Evolutionary conservation across 1,140 invertebrate species (phyloP).

Genomic region (Patella vulgata): DNA sequence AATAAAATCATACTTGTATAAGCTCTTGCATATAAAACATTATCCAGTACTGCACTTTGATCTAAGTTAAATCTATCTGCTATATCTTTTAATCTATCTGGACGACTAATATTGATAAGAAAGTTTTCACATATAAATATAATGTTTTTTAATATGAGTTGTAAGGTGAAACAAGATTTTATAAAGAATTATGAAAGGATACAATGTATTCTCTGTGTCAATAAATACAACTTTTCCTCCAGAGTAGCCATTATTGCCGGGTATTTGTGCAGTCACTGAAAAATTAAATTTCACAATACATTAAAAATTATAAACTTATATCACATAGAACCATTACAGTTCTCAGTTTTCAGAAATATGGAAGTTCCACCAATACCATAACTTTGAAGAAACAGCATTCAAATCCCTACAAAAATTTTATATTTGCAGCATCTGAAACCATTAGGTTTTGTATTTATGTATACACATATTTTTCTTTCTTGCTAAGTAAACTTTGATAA

Average conservation of each 20-base stretch:
- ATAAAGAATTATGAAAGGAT: slow-evolving; percentile 62
- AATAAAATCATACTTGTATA: slow-evolving; percentile 82
- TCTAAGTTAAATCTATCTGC: slow-evolving; percentile 83
- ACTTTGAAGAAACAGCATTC: too few relatives aligned
- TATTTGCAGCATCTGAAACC: too few relatives aligned
- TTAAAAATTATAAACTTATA: too few relatives aligned
- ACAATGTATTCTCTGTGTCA: slow-evolving; percentile 86
- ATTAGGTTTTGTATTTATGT: too few relatives aligned
- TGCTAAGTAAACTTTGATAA: too few relatives aligned
- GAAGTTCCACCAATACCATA: too few relatives aligned
- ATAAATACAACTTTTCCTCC: slow-evolving; percentile 84
- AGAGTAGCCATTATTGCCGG: slow-evolving; percentile 74
- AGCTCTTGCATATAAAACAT: slow-evolving; percentile 82
- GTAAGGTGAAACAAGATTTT: not conserved
- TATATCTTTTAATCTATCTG: slow-evolving; percentile 78
- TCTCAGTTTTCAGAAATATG: too few relatives aligned
- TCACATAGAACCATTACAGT: too few relatives aligned
- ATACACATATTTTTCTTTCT: too few relatives aligned
- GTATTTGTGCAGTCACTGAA: slow-evolving; percentile 79
- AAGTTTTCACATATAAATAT: slow-evolving; percentile 22
- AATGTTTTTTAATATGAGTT: slow-evolving; percentile 9
- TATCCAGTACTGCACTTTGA: slow-evolving; percentile 79
- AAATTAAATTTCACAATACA: slow-evolving; percentile 22
- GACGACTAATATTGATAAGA: slow-evolving; percentile 74
- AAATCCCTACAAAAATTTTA: too few relatives aligned